These are phyloP conservation scores for Molossus alvarezi DNA, from an alignment of 2,797 vertebrate species.

Conservation along the genomic window DNA sequence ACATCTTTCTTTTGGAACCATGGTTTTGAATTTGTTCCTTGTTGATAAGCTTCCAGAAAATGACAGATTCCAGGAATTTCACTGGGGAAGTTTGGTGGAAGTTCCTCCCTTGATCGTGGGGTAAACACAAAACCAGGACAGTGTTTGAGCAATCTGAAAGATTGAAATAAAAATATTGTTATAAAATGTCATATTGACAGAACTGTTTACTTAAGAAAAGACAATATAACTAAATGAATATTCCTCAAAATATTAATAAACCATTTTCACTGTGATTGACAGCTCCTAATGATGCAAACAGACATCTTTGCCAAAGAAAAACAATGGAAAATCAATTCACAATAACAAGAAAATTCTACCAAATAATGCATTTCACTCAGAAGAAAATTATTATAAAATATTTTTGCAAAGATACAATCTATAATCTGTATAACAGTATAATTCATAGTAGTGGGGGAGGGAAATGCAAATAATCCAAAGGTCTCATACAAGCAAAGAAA, in stretches of 20 bases:
- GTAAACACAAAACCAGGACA: conserved; percentile 96
- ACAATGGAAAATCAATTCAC: background rate
- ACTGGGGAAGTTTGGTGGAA: conserved; percentile 97
- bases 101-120: conserved; percentile 97
- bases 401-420: background rate
- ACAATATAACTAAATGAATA: background rate
- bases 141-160: conserved; percentile 95
- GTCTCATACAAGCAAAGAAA: conserved; percentile 9
- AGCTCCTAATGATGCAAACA: background rate
- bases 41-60: conserved; percentile 95
- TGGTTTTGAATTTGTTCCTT: conserved; percentile 88
- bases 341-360: background rate
- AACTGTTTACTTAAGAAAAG: background rate
- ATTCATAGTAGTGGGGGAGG: background rate
- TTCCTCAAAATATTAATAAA: conserved; percentile 16
- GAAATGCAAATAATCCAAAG: background rate
- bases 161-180: conserved; percentile 82
- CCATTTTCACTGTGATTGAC: background rate
- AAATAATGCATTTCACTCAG: background rate
- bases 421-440: background rate
- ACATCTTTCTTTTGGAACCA: conserved; percentile 89
- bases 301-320: background rate
- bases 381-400: conserved; percentile 6
- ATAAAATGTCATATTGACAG: background rate
- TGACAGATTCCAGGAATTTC: conserved; percentile 99